Evolutionary conservation across 2,113 vertebrate species (phyloP).

Genomic region (Dissostichus mawsoni): DNA sequence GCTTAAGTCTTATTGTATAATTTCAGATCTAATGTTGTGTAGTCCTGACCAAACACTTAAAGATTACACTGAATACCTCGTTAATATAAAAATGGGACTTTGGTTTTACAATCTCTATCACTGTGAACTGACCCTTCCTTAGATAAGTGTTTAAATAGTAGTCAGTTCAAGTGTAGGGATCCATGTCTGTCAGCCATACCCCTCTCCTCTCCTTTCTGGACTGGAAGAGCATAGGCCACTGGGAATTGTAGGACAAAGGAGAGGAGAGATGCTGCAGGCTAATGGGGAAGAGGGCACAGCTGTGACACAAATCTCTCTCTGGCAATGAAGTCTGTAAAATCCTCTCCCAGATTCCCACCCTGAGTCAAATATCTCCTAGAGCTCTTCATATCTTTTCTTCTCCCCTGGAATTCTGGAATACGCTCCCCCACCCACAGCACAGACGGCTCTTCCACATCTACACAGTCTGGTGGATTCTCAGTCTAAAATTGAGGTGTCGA

Average conservation of each 20-base stretch:
- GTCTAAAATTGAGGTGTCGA: too few relatives aligned
- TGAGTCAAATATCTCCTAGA: conserved; percentile 40
- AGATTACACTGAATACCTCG: not conserved
- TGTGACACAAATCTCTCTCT: conserved; percentile 47
- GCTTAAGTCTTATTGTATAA: not conserved
- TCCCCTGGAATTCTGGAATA: conserved; percentile 17
- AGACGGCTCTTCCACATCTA: not conserved
- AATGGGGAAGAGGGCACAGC: conserved; percentile 46
- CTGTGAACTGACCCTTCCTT: not conserved
- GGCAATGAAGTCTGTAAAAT: conserved; percentile 40
- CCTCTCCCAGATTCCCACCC: conserved; percentile 25
- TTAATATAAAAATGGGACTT: not conserved
- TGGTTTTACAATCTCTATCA: not conserved
- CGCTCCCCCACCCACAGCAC: not conserved
- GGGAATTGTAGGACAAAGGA: conserved; percentile 58
- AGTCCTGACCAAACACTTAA: not conserved
- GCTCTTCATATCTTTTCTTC: conserved; percentile 8
- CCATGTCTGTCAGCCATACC: conserved; percentile 29
- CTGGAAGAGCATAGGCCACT: conserved; percentile 51
- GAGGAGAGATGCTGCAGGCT: conserved; percentile 41
- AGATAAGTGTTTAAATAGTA: not conserved
- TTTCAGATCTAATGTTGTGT: not conserved
- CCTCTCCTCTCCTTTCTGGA: conserved; percentile 18
- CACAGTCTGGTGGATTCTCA: not conserved
- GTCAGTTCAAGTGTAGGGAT: not conserved